Conservation (phyloP, 2,113 vertebrate genomes). For the Myotis davidii region DNA sequence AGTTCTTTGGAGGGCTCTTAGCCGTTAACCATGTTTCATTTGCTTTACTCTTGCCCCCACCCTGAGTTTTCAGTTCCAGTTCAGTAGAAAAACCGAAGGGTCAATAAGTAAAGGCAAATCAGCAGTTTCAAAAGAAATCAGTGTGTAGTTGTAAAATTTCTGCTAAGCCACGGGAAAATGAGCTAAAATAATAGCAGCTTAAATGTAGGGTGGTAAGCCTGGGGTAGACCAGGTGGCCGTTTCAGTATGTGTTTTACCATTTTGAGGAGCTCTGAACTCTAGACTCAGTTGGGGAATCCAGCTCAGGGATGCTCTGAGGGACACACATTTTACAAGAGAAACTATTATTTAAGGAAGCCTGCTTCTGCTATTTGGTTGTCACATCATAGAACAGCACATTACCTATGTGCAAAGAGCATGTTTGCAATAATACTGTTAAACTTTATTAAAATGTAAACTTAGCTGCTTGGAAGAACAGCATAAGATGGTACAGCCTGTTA, state of each 20-base stretch:
- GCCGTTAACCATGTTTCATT: slow-evolving; percentile 8
- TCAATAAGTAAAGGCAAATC: slow-evolving; percentile 69
- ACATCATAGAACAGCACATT: not conserved
- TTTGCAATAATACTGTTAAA: slow-evolving; percentile 38
- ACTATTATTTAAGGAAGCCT: slow-evolving; percentile 18
- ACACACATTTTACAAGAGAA: not conserved
- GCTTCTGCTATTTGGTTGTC: not conserved
- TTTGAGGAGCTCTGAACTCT: not conserved
- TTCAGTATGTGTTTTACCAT: not conserved
- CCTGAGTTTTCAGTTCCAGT: slow-evolving; percentile 59
- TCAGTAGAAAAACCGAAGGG: slow-evolving; percentile 47
- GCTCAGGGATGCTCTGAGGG: not conserved
- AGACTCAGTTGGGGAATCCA: not conserved
- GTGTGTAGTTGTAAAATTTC: slow-evolving; percentile 73
- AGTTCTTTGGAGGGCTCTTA: slow-evolving; percentile 9
- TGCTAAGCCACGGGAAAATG: slow-evolving; percentile 63
- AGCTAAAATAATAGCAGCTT: slow-evolving; percentile 10
- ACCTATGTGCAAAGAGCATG: not conserved
- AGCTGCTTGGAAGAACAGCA: not conserved
- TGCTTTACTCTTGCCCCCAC: not conserved
- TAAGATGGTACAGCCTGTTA: slow-evolving; percentile 20
- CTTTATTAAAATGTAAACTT: slow-evolving; percentile 50
- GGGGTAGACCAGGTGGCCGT: slow-evolving; percentile 43
- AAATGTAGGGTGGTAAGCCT: not conserved
- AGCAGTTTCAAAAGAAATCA: slow-evolving; percentile 63